Base-by-base conservation (phyloP, 2,888 invertebrate species). In the Blera fallax region DNA sequence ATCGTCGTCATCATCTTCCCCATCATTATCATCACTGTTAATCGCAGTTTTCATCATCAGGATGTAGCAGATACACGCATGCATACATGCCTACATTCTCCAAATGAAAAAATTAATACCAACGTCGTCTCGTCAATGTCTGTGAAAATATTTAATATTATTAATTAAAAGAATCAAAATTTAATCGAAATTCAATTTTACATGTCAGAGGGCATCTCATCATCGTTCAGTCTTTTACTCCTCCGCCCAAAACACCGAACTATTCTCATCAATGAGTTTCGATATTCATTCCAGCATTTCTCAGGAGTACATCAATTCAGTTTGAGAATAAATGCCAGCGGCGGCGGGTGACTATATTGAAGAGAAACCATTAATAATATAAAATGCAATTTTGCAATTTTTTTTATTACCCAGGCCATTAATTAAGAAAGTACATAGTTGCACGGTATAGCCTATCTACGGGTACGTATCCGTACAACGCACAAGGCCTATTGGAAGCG, bases 381-480 rank as follows among this genome's bases (percentile, higher is more conserved):
- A 70, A 50, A 82, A 70, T 82, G 81, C 81, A 82, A 82, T 70
- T 64, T 48, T 43, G 48, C 77, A 70, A 14, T 73, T 48, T 64
- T 56, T 62, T 69, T 54, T 37, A 69, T 32, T 40, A 11, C 34
- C 14, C 11, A 21, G 58, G 18, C 58, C 40, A 77, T 78, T 82
- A 70, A 82, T 82, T 72, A 82, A 82, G 72, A 78, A 72, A 82
- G 69, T 58, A n/a, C n/a, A n/a, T n/a, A 78, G 45, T 54, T 56
- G 37, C 29, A 60, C 4, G 10, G 21, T 21, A 29, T 3, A 48
- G n/a, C n/a, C n/a, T n/a, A n/a, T n/a, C n/a, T 11, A 16, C 21
- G 48, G 43, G 48, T 40, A 1, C 10, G 37, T 60, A 16, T 64
- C 43, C 32, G 29, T 29, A 60, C 45, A 40, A 72, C 45, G 37